phyloP scores from a whole-genome alignment of 92 coral and sea anemone genomes.

The Meandrina meandrites region DNA sequence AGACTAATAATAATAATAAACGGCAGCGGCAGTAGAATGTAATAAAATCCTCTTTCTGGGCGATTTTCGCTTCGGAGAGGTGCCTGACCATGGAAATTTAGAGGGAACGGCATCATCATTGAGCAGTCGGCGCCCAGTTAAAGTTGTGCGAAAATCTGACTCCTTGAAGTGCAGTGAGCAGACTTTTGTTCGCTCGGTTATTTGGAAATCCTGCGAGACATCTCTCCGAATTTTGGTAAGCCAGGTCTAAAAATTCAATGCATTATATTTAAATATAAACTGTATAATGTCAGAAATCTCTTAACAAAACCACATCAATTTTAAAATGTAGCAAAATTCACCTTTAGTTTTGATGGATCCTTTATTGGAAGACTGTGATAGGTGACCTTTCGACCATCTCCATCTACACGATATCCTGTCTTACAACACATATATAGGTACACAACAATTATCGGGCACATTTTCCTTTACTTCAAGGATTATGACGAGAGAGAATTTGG shows the following conservation, averaged over 20 bases:
- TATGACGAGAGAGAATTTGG: neutral
- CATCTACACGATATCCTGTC: conserved; percentile 18
- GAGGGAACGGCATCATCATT: too few species aligned
- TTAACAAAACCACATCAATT: neutral
- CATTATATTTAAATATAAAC: neutral
- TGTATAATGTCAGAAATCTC: neutral
- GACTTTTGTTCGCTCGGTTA: conserved; percentile 4
- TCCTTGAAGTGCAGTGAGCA: too few species aligned
- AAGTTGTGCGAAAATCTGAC: too few species aligned
- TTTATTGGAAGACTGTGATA: too few species aligned
- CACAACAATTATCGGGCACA: conserved; percentile 28
- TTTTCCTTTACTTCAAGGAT: neutral
- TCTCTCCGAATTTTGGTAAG: conserved; percentile 16
- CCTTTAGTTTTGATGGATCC: too few species aligned
- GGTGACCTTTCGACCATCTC: conserved; percentile 10
- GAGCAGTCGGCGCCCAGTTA: too few species aligned
- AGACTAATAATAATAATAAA: too few species aligned
- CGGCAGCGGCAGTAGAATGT: neutral
- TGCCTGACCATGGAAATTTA: too few species aligned
- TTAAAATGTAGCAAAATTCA: too few species aligned
- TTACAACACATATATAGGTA: conserved; percentile 14
- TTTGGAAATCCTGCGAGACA: conserved; percentile 10
- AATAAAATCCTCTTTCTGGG: neutral
- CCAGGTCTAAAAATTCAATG: neutral
- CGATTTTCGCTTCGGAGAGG: neutral